A percentile compares a stretch with the other conserved stretches of the same genome.
Conservation (phyloP, 2,888 invertebrate genomes). For the Phyllotreta striolata region DNA sequence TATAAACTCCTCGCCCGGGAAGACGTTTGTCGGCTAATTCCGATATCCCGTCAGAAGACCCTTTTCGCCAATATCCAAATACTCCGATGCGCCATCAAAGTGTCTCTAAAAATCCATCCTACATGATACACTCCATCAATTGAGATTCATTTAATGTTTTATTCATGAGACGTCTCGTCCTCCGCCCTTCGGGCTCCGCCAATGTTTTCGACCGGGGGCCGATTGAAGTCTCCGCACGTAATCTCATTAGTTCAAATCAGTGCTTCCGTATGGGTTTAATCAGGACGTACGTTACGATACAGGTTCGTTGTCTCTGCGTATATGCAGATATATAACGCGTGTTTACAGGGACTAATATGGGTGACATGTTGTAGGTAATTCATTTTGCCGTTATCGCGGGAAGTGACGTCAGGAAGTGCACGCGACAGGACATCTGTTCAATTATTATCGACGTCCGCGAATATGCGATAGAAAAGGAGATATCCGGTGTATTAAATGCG, state of each 20-base stretch:
- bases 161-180: constrained; percentile 27
- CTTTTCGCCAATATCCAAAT: constrained; percentile 19
- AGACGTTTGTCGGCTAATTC: constrained; percentile 7
- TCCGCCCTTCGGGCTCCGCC: constrained; percentile 17
- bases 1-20: constrained; percentile 1
- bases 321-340: constrained; percentile 26
- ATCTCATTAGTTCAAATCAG: constrained; percentile 49
- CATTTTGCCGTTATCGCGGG: constrained; percentile 41
- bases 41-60: constrained; percentile 14
- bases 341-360: constrained; percentile 36
- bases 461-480: constrained; percentile 24
- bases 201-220: constrained; percentile 20
- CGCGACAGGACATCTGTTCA: constrained; percentile 30
- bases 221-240: constrained; percentile 44
- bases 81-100: constrained; percentile 26
- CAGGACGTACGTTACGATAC: constrained; percentile 43
- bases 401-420: constrained; percentile 34
- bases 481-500: constrained; percentile 17
- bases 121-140: constrained; percentile 32
- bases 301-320: constrained; percentile 37
- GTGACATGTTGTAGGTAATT: constrained; percentile 38
- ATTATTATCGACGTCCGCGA: constrained; percentile 28
- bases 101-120: constrained; percentile 31
- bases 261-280: constrained; percentile 49
- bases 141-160: constrained; percentile 39